Conservation (phyloP, 2,888 invertebrate species). For the Amaurobius ferox region DNA sequence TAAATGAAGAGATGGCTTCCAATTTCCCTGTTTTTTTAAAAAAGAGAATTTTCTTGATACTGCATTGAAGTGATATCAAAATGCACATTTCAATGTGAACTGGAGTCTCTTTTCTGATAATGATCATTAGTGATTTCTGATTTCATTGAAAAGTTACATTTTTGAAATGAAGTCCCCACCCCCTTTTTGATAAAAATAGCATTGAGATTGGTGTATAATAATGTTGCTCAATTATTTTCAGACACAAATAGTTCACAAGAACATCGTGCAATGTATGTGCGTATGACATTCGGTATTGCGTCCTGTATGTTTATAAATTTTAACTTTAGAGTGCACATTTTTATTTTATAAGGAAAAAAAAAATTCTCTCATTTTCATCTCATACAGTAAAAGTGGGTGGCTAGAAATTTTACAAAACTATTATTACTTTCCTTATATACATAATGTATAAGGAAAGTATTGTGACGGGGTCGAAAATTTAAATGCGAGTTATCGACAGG, state of each 20-base stretch:
- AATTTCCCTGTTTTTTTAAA: neutral
- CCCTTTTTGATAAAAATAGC: constrained; percentile 2
- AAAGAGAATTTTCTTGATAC: neutral
- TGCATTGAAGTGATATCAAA: neutral
- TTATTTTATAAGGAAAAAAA: no score
- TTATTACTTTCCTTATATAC: no score
- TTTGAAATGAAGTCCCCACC: neutral
- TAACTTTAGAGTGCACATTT: no score
- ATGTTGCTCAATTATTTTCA: neutral
- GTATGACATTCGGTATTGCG: no score
- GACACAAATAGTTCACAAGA: neutral
- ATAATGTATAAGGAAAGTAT: no score
- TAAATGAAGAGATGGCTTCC: neutral
- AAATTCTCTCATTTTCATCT: no score
- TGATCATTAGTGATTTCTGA: constrained; percentile 67
- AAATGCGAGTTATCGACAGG: no score
- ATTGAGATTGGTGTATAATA: no score
- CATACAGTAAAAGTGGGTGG: no score
- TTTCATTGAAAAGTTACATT: constrained; percentile 29
- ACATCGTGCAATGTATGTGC: neutral
- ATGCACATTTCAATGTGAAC: constrained; percentile 1
- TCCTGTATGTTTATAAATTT: no score
- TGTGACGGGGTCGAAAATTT: no score
- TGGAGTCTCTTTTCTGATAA: constrained; percentile 29
- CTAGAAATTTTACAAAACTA: no score